Conservation (phyloP, 2,113 vertebrate species). For the Alligator sinensis region DNA sequence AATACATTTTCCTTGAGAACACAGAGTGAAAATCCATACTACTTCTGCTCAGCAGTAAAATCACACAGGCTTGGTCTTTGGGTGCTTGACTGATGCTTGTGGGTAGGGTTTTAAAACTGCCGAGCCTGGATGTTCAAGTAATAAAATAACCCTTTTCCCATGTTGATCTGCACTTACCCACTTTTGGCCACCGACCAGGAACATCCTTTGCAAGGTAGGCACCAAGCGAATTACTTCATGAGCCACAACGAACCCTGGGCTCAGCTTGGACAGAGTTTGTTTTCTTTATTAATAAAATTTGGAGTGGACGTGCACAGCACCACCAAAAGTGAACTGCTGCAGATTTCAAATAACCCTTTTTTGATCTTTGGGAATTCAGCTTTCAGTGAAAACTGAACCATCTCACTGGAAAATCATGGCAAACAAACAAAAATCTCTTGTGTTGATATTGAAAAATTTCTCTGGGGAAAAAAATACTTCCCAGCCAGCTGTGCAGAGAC, state of each 20-base stretch:
- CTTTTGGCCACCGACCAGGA: slow-evolving; percentile 13
- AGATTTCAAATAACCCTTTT: no score
- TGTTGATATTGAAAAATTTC: neutral
- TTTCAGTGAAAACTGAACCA: neutral
- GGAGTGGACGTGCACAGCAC: neutral
- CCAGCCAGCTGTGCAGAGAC: neutral
- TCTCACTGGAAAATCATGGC: neutral
- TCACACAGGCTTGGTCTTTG: neutral
- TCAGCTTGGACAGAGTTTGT: accelerated
- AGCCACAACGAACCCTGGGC: neutral
- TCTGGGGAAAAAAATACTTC: neutral
- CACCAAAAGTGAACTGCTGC: neutral
- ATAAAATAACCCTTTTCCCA: slow-evolving; percentile 42
- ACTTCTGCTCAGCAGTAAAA: slow-evolving; percentile 42
- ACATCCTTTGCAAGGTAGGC: neutral
- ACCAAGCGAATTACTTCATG: neutral
- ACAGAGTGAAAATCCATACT: slow-evolving; percentile 65
- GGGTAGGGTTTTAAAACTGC: neutral
- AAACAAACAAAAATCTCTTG: neutral
- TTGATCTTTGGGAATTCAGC: no score
- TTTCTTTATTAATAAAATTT: neutral
- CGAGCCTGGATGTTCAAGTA: neutral
- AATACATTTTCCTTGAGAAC: slow-evolving; percentile 67
- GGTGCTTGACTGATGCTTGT: neutral
- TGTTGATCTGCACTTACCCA: neutral